phyloP scores from a whole-genome alignment of 1,140 invertebrate genomes.

The Eurosta solidaginis region DNA sequence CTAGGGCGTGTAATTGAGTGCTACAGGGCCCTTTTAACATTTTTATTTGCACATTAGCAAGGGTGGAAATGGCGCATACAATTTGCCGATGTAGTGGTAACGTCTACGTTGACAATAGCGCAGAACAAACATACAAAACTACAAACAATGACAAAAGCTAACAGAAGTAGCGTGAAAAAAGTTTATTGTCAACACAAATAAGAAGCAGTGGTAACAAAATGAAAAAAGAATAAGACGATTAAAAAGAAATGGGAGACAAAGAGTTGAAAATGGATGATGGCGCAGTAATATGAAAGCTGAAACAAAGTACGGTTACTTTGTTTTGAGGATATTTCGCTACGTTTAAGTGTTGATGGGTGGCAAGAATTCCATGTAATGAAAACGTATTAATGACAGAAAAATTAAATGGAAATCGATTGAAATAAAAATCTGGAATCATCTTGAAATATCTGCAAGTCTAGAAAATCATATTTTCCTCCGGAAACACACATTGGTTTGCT shows the following conservation, averaged over 20 bases:
- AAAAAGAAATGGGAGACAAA: not conserved
- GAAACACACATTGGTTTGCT: no score
- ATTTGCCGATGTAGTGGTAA: not conserved
- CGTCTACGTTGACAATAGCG: not conserved
- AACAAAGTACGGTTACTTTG: not conserved
- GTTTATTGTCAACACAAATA: not conserved
- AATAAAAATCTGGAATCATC: not conserved
- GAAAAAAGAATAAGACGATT: not conserved
- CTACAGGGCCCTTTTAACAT: slow-evolving; percentile 60
- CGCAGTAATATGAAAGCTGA: not conserved
- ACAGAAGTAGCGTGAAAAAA: not conserved
- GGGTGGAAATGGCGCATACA: slow-evolving; percentile 42
- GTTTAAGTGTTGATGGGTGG: not conserved
- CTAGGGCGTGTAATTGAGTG: slow-evolving; percentile 60
- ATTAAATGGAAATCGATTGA: no score
- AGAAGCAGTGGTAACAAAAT: not conserved
- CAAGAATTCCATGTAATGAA: not conserved
- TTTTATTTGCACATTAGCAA: slow-evolving; percentile 60
- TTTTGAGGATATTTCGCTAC: not conserved
- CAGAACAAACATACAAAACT: not conserved
- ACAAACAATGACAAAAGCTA: not conserved
- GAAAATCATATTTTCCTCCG: not conserved
- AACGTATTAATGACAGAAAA: not conserved
- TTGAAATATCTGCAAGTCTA: not conserved
- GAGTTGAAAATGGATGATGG: not conserved